phyloP scores from a whole-genome alignment of 1,140 invertebrate species.

The Eurosta solidaginis region DNA sequence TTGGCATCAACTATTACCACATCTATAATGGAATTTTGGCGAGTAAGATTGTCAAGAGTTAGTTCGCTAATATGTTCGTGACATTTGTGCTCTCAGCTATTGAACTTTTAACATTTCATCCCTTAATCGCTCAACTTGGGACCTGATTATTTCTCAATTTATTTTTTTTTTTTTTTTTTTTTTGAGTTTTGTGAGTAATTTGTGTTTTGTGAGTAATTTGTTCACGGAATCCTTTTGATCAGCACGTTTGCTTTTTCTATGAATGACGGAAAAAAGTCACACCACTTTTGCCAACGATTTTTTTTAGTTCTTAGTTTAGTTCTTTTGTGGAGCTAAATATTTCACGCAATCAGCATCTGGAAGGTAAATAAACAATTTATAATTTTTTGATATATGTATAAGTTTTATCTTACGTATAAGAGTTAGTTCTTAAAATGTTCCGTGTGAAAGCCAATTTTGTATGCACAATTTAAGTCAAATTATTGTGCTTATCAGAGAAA shows the following conservation, averaged over 20 bases:
- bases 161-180: too few relatives aligned
- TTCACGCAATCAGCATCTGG: not conserved
- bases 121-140: not conserved
- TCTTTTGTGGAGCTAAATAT: not conserved
- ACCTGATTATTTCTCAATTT: not conserved
- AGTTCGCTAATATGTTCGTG: not conserved
- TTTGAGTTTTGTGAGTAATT: too few relatives aligned
- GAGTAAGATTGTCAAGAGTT: not conserved
- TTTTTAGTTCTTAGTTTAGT: not conserved
- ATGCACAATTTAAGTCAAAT: too few relatives aligned
- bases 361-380: not conserved
- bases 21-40: not conserved
- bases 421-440: too few relatives aligned
- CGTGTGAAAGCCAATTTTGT: too few relatives aligned
- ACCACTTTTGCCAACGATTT: not conserved
- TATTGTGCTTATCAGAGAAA: too few relatives aligned
- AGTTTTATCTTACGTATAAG: too few relatives aligned
- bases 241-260: too few relatives aligned
- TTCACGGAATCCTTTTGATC: too few relatives aligned
- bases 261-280: too few relatives aligned
- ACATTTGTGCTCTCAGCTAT: slow-evolving; percentile 9
- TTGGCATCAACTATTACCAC: not conserved
- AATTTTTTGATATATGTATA: too few relatives aligned
- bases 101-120: not conserved
- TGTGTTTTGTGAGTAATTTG: too few relatives aligned